Evolutionary conservation across 1,140 invertebrate species (phyloP), one percentile per base, ranked within the genome.

Genomic region (Ceratitis capitata): DNA sequence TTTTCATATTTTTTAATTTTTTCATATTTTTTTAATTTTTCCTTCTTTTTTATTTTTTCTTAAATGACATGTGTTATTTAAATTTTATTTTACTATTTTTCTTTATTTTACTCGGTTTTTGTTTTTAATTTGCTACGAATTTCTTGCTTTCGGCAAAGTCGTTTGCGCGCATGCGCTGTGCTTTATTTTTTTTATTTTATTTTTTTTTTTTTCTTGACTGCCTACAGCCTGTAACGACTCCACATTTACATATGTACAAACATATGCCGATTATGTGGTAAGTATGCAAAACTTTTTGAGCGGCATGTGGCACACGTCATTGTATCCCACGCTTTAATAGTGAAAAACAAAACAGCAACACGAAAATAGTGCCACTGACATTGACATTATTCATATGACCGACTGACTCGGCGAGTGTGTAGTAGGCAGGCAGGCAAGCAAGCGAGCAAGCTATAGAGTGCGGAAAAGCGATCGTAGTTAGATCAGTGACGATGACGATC

Each of bases 271-370:
- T 12, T 42, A 35, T 74, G 58, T 61, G 23, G 61, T 35, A 69
- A 19, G 32, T 39, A 78, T 78, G 69, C 39, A 78, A 78, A n/a
- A 78, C 69, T 78, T 78, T n/a, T 45, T 78, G 69, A 39, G 69
- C 69, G 69, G 69, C 69, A 78, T 78, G 69, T 78, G 69, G 69
- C 69, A 78, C 69, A 78, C 69, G 69, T 78, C 69, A 78, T 78
- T 78, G 69, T 78, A 39, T 78, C 69, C 69, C 69, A 78, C 69
- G 69, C 69, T 78, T 78, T 23, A 78, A 26, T 78, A 39, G 10
- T 23, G 26, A 35, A 42, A 12, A 14, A 39, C 61, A 32, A 14
- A 5, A 29, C 56, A 16, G 51, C 51, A n/a, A 29, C 56, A n/a
- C 12, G 45, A 5, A 6, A 12, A 5, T 47, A 29, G 16, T 74